Percentiles rank a stretch among this genome's conserved stretches.
Evolutionary conservation across 2,888 invertebrate species (phyloP).

Genomic region (Habroteleia sp.): DNA sequence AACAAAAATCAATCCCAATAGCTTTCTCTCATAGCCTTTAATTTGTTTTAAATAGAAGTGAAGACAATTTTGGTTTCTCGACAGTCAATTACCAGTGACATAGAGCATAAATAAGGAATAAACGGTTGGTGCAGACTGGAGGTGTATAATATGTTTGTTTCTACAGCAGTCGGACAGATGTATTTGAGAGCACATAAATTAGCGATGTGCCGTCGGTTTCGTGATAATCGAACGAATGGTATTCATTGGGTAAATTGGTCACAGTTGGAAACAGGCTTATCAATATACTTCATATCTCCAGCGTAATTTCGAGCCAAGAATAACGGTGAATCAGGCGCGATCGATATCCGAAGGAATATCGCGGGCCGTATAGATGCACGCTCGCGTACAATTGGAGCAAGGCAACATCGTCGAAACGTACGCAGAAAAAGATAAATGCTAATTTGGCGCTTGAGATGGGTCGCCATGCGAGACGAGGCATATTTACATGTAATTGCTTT

Average conservation of each 20-base stretch:
- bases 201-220: slow-evolving; percentile 23
- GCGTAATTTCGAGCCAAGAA: slow-evolving; percentile 47
- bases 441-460: slow-evolving; percentile 74
- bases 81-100: too few species aligned
- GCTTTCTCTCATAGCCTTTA: too few species aligned
- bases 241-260: slow-evolving; percentile 60
- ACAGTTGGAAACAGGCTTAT: slow-evolving; percentile 54
- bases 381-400: slow-evolving; percentile 58
- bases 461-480: slow-evolving; percentile 73
- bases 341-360: slow-evolving; percentile 57
- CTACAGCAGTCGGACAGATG: too few species aligned
- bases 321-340: slow-evolving; percentile 63
- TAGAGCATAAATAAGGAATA: too few species aligned
- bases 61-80: too few species aligned
- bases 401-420: slow-evolving; percentile 65
- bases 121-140: too few species aligned
- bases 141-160: too few species aligned
- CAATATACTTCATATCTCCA: slow-evolving; percentile 49
- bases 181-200: slow-evolving; percentile 40
- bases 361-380: slow-evolving; percentile 43
- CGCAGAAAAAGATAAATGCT: slow-evolving; percentile 70
- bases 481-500: slow-evolving; percentile 79
- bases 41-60: too few species aligned
- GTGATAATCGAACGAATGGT: slow-evolving; percentile 44
- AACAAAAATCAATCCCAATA: too few species aligned